Conservation (phyloP, 1,140 invertebrate genomes). For the Saccostrea cuccullata region DNA sequence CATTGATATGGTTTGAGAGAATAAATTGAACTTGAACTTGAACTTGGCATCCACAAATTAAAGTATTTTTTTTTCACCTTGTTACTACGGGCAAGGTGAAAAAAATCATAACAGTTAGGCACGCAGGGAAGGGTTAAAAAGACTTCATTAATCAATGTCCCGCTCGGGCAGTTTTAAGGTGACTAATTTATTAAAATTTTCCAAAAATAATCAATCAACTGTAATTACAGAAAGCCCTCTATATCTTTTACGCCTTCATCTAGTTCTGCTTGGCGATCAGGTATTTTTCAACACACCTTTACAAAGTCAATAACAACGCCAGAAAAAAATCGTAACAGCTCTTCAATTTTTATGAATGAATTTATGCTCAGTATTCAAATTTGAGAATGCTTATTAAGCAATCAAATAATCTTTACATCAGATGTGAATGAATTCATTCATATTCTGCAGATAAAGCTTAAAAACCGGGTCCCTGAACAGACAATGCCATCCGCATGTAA, state of each 20-base stretch:
- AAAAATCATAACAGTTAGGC: conserved; percentile 3
- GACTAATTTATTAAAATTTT: conserved; percentile 5
- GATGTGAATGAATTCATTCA: conserved; percentile 34
- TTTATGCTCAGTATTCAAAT: background rate
- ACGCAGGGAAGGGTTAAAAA: background rate
- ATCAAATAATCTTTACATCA: conserved; percentile 34
- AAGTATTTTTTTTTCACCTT: background rate
- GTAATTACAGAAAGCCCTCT: background rate
- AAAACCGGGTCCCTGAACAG: background rate
- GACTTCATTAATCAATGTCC: conserved; percentile 1
- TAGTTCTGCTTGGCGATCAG: background rate
- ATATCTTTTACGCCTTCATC: background rate
- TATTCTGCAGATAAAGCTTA: background rate
- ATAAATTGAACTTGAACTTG: no score
- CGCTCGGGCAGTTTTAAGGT: background rate
- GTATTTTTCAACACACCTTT: conserved; percentile 17
- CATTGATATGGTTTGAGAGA: no score
- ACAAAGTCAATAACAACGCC: background rate
- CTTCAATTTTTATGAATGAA: conserved; percentile 13
- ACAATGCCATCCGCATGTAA: background rate
- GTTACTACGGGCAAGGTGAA: background rate
- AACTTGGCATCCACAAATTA: background rate
- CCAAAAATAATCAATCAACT: conserved; percentile 23
- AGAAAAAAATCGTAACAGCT: background rate
- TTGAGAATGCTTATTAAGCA: conserved; percentile 16